Evolutionary conservation across 2,888 invertebrate species (phyloP), one percentile per base, ranked within the genome.

Genomic region (Tineola bisselliella): DNA sequence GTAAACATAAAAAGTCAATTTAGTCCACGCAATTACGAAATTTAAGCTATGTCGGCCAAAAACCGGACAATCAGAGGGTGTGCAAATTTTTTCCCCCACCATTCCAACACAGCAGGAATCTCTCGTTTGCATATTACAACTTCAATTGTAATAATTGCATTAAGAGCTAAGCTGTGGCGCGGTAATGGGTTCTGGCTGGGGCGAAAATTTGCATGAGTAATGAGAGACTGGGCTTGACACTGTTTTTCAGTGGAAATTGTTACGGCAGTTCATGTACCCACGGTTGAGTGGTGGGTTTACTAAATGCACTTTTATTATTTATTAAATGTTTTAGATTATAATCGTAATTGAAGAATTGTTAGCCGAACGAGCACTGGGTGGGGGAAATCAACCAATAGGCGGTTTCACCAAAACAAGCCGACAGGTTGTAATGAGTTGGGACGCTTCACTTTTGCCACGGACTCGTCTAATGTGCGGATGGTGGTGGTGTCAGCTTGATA

Each of bases 131-230:
- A 75, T 74, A 75, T 71, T 72, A 75, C 70, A 68, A 69, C 70
- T 31, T 17, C 67, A 70, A 70, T 70, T 64, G 70, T 71, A 73
- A 73, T 77, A 78, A 79, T 77, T 77, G 76, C 74, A 71, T 73
- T 72, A 71, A 59, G 63, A 63, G 67, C 62, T 63, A 63, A 62
- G 62, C 58, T 58, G 58, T 33, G 58, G 58, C 17, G 31, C 58
- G 58, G 58, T 58, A 58, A 58, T 58, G 58, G 58, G 33, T 58
- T 63, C 64, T 64, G 68, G 63, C 65, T 63, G 63, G 63, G 63
- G 60, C 64, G 63, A 64, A 66, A 69, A 80, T 80, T 79, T 79
- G 74, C 80, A 79, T 80, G 67, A 64, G 72, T 78, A 77, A 79
- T 79, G 75, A 79, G 75, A 69, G 68, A 65, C 63, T 64, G 61